Evolutionary conservation across 1,140 invertebrate species (phyloP), one percentile per base, ranked within the genome.

Genomic region (Oedothorax gibbosus): DNA sequence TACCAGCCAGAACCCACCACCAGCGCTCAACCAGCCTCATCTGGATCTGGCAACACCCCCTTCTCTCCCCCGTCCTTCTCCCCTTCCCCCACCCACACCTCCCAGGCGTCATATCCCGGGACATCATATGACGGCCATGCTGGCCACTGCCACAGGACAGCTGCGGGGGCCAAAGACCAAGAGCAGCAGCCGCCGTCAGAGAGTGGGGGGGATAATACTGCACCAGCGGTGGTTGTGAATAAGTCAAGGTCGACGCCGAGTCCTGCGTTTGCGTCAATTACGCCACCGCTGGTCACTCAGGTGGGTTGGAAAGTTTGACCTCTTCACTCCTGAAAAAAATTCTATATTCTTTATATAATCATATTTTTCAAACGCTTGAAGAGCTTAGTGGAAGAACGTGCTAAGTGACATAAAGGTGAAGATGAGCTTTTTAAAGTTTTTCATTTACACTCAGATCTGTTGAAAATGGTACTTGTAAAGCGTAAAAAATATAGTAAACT

Each of bases 231-330:
- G 35, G 66, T 64, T 57, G 49, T 85, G 51, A 51, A 73, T 35
- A 85, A 78, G 54, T 85, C 83, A 2, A 76, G 73, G 12, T 75
- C 83, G 7, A 85, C 73, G 53, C 83, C 83, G 15, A 73, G 83
- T 51, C 72, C 83, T 20, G 73, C 71, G 14, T 85, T 85, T 62
- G 83, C 83, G 53, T 77, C 83, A 12, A 72, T 85, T 9, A 85
- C 83, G 18, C 83, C 83, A n/a, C 83, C 83, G 8, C 72, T 85
- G 35, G 83, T 85, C 7, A 64, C 80, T 11, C 80, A 83, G 71
- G 80, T 83, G 57, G 12, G 49, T 6, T n/a, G n/a, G n/a, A n/a
- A n/a, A 18, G 57, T 62, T 62, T 62, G 66, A 14, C n/a, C n/a
- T n/a, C n/a, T n/a, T n/a, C n/a, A n/a, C 18, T 12, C 18, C 12